These are phyloP conservation scores for Tupiocoris notatus DNA, from an alignment of 2,888 invertebrate genomes.

Conservation along the genomic window DNA sequence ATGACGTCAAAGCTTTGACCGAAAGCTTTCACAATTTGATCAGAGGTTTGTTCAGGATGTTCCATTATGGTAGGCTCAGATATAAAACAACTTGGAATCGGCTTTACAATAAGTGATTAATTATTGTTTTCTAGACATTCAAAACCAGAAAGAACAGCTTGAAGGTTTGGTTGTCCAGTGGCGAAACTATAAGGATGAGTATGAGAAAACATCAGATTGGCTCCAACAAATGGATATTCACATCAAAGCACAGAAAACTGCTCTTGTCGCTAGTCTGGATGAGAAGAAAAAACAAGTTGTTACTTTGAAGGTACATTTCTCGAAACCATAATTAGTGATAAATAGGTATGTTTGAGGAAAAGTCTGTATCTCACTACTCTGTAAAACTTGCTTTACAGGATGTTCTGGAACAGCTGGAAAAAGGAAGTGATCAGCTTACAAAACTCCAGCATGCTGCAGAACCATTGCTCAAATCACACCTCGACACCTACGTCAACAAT, in stretches of 20 bases:
- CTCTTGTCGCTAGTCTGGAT: constrained; percentile 71
- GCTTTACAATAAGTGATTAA: too few species aligned
- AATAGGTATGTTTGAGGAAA: too few species aligned
- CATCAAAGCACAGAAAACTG: constrained; percentile 85
- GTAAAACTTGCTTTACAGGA: constrained; percentile 56
- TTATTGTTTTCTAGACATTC: constrained; percentile 70
- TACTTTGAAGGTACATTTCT: constrained; percentile 60
- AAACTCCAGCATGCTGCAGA: constrained; percentile 78
- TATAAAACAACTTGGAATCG: too few species aligned
- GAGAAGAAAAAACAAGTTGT: constrained; percentile 84
- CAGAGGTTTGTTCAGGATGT: constrained; percentile 56
- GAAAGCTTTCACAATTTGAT: constrained; percentile 83
- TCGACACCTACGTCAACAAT: constrained; percentile 84
- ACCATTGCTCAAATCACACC: constrained; percentile 73
- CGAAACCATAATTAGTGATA: too few species aligned
- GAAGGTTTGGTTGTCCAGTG: constrained; percentile 79
- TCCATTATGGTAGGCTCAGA: too few species aligned
- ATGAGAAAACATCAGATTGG: constrained; percentile 88
- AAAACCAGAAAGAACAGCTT: constrained; percentile 78
- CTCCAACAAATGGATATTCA: constrained; percentile 87
- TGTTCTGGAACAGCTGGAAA: constrained; percentile 69
- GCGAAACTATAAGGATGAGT: constrained; percentile 90
- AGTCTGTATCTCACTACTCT: not conserved
- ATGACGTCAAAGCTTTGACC: constrained; percentile 79
- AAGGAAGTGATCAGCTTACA: constrained; percentile 79